Base-by-base conservation (phyloP, 2,113 vertebrate species). In the Aptenodytes patagonicus region DNA sequence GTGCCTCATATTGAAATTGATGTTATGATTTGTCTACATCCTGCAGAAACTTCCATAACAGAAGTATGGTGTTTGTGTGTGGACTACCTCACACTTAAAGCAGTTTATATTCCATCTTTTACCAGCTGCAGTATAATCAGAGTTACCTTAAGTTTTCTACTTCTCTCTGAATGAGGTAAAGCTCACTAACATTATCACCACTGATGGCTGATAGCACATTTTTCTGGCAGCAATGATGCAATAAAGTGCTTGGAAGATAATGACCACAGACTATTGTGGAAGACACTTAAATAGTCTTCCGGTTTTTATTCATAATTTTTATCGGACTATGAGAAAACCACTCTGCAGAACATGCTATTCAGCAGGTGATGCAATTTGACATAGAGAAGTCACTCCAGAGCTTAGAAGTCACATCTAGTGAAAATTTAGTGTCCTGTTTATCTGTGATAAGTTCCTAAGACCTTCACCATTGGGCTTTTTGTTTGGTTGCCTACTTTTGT, bases 201-300 rank as follows among this genome's bases (percentile, higher is more conserved):
- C 0, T 29, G 22, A 49, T 77, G n/a, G 5, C 7, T 26, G n/a
- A 40, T 28, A 51, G 7, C 2, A 0, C 8, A 29, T 73, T 87
- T 80, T 79, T 60, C 22, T 83, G 44, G 10, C 25, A 76, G 5
- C 18, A 83, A 15, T 14, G 13, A 44, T 54, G 15, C 31, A 69
- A 21, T 68, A 25, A 79, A 73, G 4, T 44, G 10, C 17, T 70
- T 76, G 36, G 57, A 83, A 80, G 28, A 36, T 22, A 68, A 79
- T 17, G 17, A 64, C 19, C 3, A 17, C 13, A 54, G 38, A 49
- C 4, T 24, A 10, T 38, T 36, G 60, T 20, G 11, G 24, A 55
- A 83, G 51, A 75, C 44, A 29, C 13, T 44, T 65, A n/a, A 12
- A 17, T 26, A 76, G 7, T 26, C 16, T 29, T 55, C 20, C 49